Percentiles rank a stretch among this genome's conserved stretches.
Conservation (phyloP, 2,113 vertebrate genomes). For the Myodes glareolus region DNA sequence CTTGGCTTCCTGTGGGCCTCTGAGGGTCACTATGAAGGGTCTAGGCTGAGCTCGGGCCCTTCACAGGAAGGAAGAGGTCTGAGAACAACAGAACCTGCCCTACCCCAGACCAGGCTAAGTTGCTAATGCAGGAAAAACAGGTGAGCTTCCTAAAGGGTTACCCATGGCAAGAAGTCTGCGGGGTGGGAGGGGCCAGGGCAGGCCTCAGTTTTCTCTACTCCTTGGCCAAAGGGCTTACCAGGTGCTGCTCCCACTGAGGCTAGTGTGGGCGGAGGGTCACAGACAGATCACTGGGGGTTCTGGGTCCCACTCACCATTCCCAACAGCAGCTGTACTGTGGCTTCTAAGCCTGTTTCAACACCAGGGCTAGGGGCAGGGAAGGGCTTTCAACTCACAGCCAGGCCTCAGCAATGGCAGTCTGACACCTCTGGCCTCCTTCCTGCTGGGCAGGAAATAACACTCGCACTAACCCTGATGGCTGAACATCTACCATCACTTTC, state of each 20-base stretch:
- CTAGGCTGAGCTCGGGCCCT: neutral
- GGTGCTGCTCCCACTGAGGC: neutral
- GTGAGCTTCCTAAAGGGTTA: neutral
- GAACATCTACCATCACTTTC: neutral
- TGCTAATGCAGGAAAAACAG: neutral
- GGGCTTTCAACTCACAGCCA: neutral
- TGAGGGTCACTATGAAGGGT: neutral
- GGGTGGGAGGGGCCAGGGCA: neutral
- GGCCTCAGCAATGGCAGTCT: neutral
- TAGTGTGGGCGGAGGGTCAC: no score
- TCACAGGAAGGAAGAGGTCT: neutral
- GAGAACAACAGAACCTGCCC: neutral
- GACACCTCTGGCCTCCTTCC: neutral
- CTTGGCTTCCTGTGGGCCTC: neutral
- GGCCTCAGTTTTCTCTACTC: neutral
- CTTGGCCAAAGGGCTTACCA: neutral
- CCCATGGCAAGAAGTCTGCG: neutral
- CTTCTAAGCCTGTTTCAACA: neutral
- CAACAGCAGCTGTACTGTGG: neutral
- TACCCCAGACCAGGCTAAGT: neutral
- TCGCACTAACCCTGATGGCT: neutral
- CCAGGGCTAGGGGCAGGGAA: neutral
- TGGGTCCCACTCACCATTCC: neutral
- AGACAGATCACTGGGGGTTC: neutral
- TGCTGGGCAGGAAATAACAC: neutral